Evolutionary conservation across 2,113 vertebrate genomes (phyloP), one percentile per base, ranked within the genome.

Genomic region (Pomatorhinus ruficollis): DNA sequence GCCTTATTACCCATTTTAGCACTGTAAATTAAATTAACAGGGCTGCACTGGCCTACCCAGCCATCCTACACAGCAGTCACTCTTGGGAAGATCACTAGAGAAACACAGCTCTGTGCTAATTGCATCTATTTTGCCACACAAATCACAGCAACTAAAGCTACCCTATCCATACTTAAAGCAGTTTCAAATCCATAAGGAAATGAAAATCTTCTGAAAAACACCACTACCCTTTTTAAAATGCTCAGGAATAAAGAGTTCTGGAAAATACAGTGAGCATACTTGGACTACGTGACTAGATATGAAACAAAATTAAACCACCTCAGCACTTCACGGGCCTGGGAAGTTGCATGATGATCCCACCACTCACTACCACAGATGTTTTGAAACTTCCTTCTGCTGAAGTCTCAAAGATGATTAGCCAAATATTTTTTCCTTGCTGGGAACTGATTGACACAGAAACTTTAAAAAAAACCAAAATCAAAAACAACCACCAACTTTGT

Each of bases 161-260:
- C 16, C 21, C 40, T 37, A 56, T 31, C n/a, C 69, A 28, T 61
- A 76, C 14, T 75, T 76, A 72, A 87, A 74, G 42, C 2, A 3
- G 17, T 68, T 93, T 88, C 64, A 84, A 91, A 87, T 69, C 64
- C 77, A 70, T 10, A 91, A 85, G 45, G 37, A 94, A 85, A 94
- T 81, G 1, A 83, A 96, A 81, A 40, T 57, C 7, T 64, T 90
- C 57, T 61, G 17, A 64, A 86, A 92, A 74, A 33, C 23, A n/a
- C 30, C 37, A 68, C 61, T 65, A n/a, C 28, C 18, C 24, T 81
- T 59, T 86, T 53, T 22, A 5, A 54, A 90, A 81, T 22, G 18
- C 16, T 17, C 19, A 24, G 25, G 28, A 91, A 70, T 19, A 69
- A 20, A 49, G n/a, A 60, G 8, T 42, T 76, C 35, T 49, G 53